Base-by-base conservation (phyloP, 2,888 invertebrate species). In the Synanthedon formicaeformis region DNA sequence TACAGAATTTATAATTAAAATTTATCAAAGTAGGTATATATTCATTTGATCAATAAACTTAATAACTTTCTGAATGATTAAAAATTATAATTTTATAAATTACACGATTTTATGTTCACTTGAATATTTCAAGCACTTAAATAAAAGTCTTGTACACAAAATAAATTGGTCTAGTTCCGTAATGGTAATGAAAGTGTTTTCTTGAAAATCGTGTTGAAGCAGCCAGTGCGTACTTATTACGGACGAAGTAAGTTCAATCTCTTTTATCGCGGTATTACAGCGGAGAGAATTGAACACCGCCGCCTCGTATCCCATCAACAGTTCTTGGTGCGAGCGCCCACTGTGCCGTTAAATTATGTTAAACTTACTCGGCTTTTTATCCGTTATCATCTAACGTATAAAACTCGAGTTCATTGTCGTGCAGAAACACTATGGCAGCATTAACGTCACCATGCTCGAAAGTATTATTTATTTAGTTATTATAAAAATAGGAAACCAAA, bases 321-420 rank as follows among this genome's bases (percentile, higher is more conserved):
- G 71, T 72, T 72, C 63, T 71, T 71, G 71, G 71, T 69, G 67
- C 67, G 65, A 67, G 73, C 62, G 71, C 70, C 71, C 75, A 72
- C 73, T 82, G 78, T 76, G 58, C 74, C 81, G 78, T 81, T 71
- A 81, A 84, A 84, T 84, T 81, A 81, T 83, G 79, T 81, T 81
- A 79, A 81, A 81, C 71, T 78, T 75, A 64, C 73, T 68, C 67
- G 65, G 64, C 68, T 75, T 75, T 71, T 69, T 75, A 73, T 71
- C 69, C 64, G 65, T 71, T 71, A 73, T 69, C 65, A 67, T 70
- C 70, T 66, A 63, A 67, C 63, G 64, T 66, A 64, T 67, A 67
- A 67, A 62, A 66, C 61, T 64, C 62, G 63, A 66, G 66, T 66
- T 66, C 57, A 66, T 66, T 63, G 64, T 61, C 60, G 55, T 60